These are phyloP conservation scores for Lagopus leucura DNA, from an alignment of 2,113 vertebrate genomes.

Conservation along the genomic window DNA sequence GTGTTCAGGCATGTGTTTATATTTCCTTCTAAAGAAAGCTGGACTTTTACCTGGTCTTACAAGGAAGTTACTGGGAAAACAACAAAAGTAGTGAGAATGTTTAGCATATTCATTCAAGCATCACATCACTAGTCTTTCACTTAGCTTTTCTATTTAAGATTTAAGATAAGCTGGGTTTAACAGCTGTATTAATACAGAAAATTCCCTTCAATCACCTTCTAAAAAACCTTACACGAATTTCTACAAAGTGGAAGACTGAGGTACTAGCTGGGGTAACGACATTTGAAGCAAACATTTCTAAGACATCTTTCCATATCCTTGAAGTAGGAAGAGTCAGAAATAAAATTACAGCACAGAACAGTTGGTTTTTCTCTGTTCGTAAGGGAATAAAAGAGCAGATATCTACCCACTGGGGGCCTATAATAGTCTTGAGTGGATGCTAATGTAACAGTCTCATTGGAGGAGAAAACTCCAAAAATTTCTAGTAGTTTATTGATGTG, in stretches of 20 bases:
- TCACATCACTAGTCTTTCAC: background rate
- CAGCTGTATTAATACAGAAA: background rate
- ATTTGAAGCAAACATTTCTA: background rate
- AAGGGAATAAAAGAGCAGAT: background rate
- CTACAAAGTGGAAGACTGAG: background rate
- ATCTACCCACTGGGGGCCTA: background rate
- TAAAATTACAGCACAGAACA: background rate
- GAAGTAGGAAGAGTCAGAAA: background rate
- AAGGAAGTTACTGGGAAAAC: background rate
- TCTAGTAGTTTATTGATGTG: background rate
- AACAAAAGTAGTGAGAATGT: background rate
- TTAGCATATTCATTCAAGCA: background rate
- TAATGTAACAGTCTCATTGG: background rate
- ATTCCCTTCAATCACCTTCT: background rate
- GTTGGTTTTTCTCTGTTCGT: background rate
- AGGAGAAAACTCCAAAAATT: background rate
- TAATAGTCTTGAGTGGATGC: background rate
- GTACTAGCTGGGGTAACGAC: background rate
- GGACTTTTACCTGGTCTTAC: background rate
- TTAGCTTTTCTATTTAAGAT: too few relatives aligned
- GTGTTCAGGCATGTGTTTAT: background rate
- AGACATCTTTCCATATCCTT: background rate
- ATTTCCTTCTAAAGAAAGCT: conserved; percentile 3
- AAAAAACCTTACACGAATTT: background rate
- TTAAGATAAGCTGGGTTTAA: background rate